Evolutionary conservation across 2,888 invertebrate genomes (phyloP), one percentile per base, ranked within the genome.

Genomic region (Epinotia bilunana): DNA sequence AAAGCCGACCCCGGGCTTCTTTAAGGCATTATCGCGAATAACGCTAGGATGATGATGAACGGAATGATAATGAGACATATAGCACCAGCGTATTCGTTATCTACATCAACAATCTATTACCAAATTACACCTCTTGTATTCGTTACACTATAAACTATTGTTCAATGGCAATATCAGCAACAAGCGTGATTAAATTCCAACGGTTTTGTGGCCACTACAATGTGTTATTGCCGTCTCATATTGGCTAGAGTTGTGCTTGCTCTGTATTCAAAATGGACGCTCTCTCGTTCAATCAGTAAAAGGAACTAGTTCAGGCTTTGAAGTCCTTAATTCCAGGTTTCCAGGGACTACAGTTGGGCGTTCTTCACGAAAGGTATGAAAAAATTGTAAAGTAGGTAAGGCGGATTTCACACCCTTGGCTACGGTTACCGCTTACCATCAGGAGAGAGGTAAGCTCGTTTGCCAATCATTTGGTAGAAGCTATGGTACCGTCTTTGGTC

Each of bases 171-270:
- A 70, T 71, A 71, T 71, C 39, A 49, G 62, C 53, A 53, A 62
- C 62, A 62, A 43, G 23, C 20, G 55, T 71, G 71, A 72, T 72
- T 65, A 65, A 72, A 72, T 72, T 72, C 71, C 53, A 53, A 53
- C 53, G 53, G n/a, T 53, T n/a, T n/a, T 20, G 28, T 55, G 57
- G 72, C 46, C 72, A 63, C 62, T 43, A 49, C 70, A 61, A 57
- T 46, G 72, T 55, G 57, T 55, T 64, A 72, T 71, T 71, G 71
- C 57, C 23, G 33, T 46, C 18, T 46, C 72, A 64, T 64, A 72
- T 64, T 62, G 61, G 70, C 33, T 61, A 53, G 53, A n/a, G 53
- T 53, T 53, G 53, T 53, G 53, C n/a, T 6, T n/a, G 53, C 53
- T n/a, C 16, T n/a, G 53, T 53, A n/a, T 53, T 53, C 23, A 28